Conservation (phyloP, 2,113 vertebrate genomes). For the Dasyornis broadbenti region DNA sequence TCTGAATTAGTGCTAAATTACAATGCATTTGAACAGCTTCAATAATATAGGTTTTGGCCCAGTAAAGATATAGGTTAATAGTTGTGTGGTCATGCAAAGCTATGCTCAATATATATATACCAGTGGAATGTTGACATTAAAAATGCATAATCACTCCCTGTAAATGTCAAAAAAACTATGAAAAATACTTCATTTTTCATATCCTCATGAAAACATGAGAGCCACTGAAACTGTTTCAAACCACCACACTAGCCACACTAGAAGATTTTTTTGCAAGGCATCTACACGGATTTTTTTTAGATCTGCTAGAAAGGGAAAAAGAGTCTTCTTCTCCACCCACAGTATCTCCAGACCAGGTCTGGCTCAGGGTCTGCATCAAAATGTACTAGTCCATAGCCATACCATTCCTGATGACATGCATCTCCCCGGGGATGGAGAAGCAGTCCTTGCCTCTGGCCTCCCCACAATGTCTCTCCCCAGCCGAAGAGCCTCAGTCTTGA, state of each 20-base stretch:
- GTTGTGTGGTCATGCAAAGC: not conserved
- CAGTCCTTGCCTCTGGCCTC: not conserved
- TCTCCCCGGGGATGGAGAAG: not conserved
- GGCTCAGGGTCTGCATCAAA: not conserved
- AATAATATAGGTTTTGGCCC: not conserved
- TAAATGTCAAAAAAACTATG: not conserved
- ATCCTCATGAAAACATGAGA: not conserved
- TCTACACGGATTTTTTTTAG: rapidly evolving
- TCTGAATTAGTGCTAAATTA: not conserved
- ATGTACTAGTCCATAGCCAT: not conserved
- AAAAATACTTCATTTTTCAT: not conserved
- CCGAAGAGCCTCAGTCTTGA: not conserved
- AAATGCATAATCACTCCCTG: not conserved
- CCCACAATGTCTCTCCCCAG: not conserved
- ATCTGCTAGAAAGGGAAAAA: not conserved
- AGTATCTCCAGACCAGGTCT: not conserved
- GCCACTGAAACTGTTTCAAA: not conserved
- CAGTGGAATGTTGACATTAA: not conserved
- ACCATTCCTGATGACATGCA: rapidly evolving
- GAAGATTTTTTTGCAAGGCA: not conserved
- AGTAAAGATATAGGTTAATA: not conserved
- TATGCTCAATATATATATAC: not conserved
- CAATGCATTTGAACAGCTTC: not conserved
- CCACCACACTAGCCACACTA: not conserved
- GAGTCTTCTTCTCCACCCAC: not conserved